Evolutionary conservation across 1,140 invertebrate genomes (phyloP).

Genomic region (Penaeus vannamei): DNA sequence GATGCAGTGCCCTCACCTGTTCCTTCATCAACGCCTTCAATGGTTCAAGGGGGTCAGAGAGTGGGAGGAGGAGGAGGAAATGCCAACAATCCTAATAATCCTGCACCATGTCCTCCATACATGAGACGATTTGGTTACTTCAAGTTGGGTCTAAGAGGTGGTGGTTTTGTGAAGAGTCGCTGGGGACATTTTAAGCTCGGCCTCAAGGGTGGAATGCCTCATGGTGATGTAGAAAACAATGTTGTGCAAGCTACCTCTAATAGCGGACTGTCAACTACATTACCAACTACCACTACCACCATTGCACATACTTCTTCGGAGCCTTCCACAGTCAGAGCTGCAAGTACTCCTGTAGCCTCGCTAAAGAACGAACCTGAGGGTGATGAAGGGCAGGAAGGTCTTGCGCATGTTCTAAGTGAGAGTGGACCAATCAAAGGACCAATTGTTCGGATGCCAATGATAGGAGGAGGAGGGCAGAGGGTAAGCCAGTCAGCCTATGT

Average conservation of each 20-base stretch:
- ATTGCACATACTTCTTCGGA: constrained; percentile 1
- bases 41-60: background rate
- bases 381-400: constrained; percentile 58
- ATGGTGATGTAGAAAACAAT: constrained; percentile 50
- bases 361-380: constrained; percentile 48
- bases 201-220: constrained; percentile 62
- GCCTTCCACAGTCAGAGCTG: constrained; percentile 54
- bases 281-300: constrained; percentile 51
- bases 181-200: constrained; percentile 67
- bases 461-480: constrained; percentile 26
- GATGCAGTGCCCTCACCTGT: constrained; percentile 56
- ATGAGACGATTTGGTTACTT: constrained; percentile 60
- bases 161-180: constrained; percentile 56
- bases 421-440: constrained; percentile 52
- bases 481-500: constrained; percentile 42
- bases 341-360: constrained; percentile 64
- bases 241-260: constrained; percentile 5
- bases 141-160: constrained; percentile 61
- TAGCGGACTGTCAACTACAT: constrained; percentile 19
- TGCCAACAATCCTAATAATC: constrained; percentile 55
- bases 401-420: constrained; percentile 63
- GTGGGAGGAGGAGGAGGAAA: constrained; percentile 66
- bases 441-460: constrained; percentile 46
- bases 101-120: constrained; percentile 52
- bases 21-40: constrained; percentile 35